Percentiles rank a stretch among this genome's conserved stretches.
Conservation (phyloP, 2,888 invertebrate genomes). For the Drosophila affinis region DNA sequence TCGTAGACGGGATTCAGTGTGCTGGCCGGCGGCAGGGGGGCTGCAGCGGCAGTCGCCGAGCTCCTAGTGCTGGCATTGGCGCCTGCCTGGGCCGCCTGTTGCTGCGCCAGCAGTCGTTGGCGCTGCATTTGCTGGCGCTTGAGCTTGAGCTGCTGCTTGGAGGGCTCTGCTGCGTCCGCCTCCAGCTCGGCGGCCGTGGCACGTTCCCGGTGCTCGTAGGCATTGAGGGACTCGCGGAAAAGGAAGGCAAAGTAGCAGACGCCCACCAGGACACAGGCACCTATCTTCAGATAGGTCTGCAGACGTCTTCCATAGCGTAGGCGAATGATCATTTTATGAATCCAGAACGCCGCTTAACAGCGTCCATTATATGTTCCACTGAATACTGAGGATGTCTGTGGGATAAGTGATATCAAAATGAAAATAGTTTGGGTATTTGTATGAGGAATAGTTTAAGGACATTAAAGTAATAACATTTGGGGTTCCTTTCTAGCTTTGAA, state of each 20-base stretch:
- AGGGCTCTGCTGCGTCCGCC: slow-evolving; percentile 49
- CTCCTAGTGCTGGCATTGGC: slow-evolving; percentile 21
- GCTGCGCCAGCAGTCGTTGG: slow-evolving; percentile 42
- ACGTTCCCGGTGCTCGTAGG: slow-evolving; percentile 81
- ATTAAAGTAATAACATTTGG: not conserved
- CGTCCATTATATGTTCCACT: slow-evolving; percentile 51
- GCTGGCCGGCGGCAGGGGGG: slow-evolving; percentile 52
- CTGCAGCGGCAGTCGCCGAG: slow-evolving; percentile 22
- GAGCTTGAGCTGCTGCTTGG: slow-evolving; percentile 70
- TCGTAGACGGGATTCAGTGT: slow-evolving; percentile 84
- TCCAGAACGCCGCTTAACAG: slow-evolving; percentile 21
- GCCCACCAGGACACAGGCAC: slow-evolving; percentile 77
- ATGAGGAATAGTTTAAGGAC: not conserved
- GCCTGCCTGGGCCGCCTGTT: slow-evolving; percentile 23
- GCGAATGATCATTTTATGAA: slow-evolving; percentile 77
- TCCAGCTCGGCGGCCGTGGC: slow-evolving; percentile 55
- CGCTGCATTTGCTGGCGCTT: slow-evolving; percentile 62
- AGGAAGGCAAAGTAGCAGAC: slow-evolving; percentile 82
- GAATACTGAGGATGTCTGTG: slow-evolving; percentile 1
- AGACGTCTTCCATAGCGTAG: slow-evolving; percentile 80
- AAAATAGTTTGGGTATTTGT: too few species aligned
- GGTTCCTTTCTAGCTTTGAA: too few species aligned
- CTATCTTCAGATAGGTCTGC: slow-evolving; percentile 81
- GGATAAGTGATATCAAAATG: not conserved
- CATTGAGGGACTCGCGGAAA: slow-evolving; percentile 82